Percentiles rank a stretch among this genome's conserved stretches.
These are phyloP conservation scores for Lipophrys pholis DNA, from an alignment of 2,113 vertebrate genomes.

Conservation along the genomic window DNA sequence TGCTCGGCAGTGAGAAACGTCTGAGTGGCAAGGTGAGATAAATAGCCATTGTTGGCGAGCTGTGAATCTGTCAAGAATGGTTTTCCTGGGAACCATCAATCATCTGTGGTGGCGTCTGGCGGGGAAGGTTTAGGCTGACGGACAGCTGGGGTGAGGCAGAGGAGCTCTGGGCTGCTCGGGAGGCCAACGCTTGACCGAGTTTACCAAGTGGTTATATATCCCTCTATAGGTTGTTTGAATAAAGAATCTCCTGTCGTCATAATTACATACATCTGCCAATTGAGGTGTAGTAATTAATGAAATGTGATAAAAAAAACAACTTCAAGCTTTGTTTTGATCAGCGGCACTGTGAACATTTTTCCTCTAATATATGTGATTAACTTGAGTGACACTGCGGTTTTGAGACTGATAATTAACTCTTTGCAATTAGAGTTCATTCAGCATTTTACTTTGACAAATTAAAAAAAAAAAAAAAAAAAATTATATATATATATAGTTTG, in stretches of 20 bases:
- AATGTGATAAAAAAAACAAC: no score
- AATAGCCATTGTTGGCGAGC: slow-evolving; percentile 38
- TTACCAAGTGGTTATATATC: slow-evolving; percentile 29
- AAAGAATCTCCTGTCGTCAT: slow-evolving; percentile 44
- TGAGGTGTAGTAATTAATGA: not conserved
- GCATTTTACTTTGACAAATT: no score
- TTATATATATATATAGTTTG: no score
- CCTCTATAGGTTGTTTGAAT: slow-evolving; percentile 51
- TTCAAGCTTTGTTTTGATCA: no score
- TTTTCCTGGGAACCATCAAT: slow-evolving; percentile 56
- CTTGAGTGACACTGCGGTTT: no score
- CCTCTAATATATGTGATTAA: no score
- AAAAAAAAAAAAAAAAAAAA: no score
- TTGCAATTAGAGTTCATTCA: no score
- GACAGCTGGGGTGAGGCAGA: slow-evolving; percentile 41
- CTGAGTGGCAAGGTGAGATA: slow-evolving; percentile 25
- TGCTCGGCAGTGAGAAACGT: slow-evolving; percentile 10
- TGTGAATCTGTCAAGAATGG: slow-evolving; percentile 33
- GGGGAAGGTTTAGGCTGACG: slow-evolving; percentile 35
- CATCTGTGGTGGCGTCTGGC: slow-evolving; percentile 39
- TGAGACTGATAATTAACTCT: no score
- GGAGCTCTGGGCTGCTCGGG: slow-evolving; percentile 24
- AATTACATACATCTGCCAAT: slow-evolving; percentile 39
- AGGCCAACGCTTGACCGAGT: no score
- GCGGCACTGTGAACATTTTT: no score